Percentiles rank a stretch among this genome's conserved stretches.
phyloP scores from a whole-genome alignment of 2,113 vertebrate genomes.

The Ictalurus furcatus region DNA sequence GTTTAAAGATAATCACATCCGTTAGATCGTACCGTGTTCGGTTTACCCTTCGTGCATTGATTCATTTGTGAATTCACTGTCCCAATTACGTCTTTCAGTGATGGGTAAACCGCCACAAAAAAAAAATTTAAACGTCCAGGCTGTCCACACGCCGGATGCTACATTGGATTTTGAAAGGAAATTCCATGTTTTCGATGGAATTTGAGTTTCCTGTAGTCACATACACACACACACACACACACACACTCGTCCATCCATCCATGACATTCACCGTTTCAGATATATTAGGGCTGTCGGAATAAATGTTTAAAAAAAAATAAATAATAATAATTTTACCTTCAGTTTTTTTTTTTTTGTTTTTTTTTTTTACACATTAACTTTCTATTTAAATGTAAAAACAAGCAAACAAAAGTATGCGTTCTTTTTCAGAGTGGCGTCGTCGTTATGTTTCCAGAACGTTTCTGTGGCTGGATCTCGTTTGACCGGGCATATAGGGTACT shows the following conservation, averaged over 20 bases:
- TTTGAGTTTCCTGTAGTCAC: background rate
- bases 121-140: too few species aligned
- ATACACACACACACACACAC: background rate
- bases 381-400: background rate
- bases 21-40: constrained; percentile 2
- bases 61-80: background rate
- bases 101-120: background rate
- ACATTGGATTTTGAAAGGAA: constrained; percentile 50
- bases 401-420: background rate
- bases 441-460: background rate
- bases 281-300: background rate
- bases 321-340: too few species aligned
- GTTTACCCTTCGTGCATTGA: background rate
- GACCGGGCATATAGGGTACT: background rate
- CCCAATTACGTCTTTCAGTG: background rate
- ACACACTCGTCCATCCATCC: background rate
- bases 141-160: constrained; percentile 52
- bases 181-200: constrained; percentile 11
- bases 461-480: background rate
- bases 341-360: too few species aligned
- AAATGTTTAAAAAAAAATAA: too few species aligned
- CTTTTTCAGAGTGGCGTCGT: too few species aligned
- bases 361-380: background rate
- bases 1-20: background rate
- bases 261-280: background rate